Evolutionary conservation across 2,888 invertebrate species (phyloP).

Genomic region (Limnephilus rhombicus): DNA sequence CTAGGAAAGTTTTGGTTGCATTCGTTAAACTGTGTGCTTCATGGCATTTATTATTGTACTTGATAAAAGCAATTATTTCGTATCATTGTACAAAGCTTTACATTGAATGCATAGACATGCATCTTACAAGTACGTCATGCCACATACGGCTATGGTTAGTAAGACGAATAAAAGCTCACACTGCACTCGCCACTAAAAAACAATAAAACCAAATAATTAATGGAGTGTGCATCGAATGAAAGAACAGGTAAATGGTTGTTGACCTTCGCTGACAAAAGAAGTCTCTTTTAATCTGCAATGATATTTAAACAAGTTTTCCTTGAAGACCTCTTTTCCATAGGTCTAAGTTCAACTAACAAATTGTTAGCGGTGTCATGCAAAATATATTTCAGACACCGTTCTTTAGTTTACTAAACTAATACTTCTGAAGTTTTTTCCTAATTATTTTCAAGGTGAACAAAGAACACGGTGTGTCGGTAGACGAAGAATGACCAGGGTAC

Average conservation of each 20-base stretch:
- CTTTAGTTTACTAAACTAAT: not conserved
- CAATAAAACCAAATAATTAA: constrained; percentile 6
- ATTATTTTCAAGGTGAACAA: not conserved
- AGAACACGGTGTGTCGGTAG: not conserved
- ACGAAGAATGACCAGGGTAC: not conserved
- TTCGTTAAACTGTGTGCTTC: not conserved
- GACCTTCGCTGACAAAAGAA: constrained; percentile 57
- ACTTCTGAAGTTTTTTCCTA: not conserved
- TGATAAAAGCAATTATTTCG: not conserved
- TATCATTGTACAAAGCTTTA: not conserved
- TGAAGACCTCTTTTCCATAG: constrained; percentile 43
- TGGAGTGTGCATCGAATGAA: constrained; percentile 10
- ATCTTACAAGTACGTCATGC: not conserved
- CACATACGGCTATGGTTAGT: not conserved
- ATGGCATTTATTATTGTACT: too few species aligned
- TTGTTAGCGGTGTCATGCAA: not conserved
- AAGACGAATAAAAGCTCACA: not conserved
- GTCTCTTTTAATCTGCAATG: constrained; percentile 41
- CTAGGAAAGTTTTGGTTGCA: not conserved
- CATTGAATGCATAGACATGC: not conserved
- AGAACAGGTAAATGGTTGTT: constrained; percentile 45
- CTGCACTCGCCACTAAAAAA: constrained; percentile 10
- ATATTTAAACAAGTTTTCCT: constrained; percentile 56
- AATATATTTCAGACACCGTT: not conserved
- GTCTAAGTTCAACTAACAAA: not conserved